These are phyloP conservation scores for Eidolon helvum DNA, from an alignment of 2,113 vertebrate species.

Conservation along the genomic window DNA sequence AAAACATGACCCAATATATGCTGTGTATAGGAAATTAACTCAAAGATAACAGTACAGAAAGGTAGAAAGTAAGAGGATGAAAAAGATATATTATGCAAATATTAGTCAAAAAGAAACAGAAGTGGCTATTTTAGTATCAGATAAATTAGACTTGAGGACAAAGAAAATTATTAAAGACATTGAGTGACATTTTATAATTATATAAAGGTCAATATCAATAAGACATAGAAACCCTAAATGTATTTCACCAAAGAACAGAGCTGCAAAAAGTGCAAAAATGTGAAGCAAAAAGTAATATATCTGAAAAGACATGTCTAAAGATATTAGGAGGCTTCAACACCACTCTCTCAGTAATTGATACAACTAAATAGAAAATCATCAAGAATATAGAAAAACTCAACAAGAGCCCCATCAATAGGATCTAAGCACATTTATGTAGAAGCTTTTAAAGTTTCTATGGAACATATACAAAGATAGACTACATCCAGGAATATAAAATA, in stretches of 20 bases:
- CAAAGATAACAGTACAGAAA: not conserved
- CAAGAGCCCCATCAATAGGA: not conserved
- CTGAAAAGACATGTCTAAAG: not conserved
- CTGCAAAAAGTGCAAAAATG: not conserved
- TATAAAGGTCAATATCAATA: not conserved
- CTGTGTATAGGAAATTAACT: not conserved
- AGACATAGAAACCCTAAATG: not conserved
- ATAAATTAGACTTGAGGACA: not conserved
- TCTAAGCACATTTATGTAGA: not conserved
- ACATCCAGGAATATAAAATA: not conserved
- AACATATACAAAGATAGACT: not conserved
- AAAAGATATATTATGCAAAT: not conserved
- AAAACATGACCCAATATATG: not conserved
- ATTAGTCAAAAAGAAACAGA: not conserved
- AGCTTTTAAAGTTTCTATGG: not conserved
- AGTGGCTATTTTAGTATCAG: not conserved
- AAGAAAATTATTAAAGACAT: not conserved
- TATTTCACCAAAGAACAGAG: not conserved
- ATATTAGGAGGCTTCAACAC: not conserved
- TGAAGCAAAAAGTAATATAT: not conserved
- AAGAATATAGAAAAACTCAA: not conserved
- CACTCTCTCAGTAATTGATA: not conserved
- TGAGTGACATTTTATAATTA: not conserved
- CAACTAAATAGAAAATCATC: not conserved
- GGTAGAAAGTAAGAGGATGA: not conserved